Base-by-base conservation (phyloP, 2,113 vertebrate species). In the Alouatta palliata region DNA sequence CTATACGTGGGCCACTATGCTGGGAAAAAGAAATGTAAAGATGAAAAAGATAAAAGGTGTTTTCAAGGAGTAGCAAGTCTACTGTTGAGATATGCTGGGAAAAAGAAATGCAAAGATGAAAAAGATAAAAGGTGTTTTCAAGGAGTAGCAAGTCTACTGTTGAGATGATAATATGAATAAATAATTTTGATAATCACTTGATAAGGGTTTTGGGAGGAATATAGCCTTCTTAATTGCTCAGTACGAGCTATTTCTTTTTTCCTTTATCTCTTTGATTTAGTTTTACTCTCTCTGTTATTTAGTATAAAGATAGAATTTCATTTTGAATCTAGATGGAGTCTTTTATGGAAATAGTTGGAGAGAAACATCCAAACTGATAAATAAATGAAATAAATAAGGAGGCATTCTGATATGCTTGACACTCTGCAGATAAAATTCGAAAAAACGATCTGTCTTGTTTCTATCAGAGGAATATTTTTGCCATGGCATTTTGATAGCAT, bases 401-500 rank as follows among this genome's bases (percentile, higher is more conserved):
- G 52, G 37, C 37, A 96, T 91, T 97, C 47, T 75, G n/a, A 47
- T 89, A 27, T 32, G 68, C 13, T 52, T 95, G 30, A 92, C 23
- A 61, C 3, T 94, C 16, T 97, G 45, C 75, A 95, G 47, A 94
- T 85, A 90, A 96, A 94, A 73, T 52, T 75, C 66, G 61, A 83
- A 47, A 90, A 95, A 92, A 80, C 58, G 32, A 32, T 96, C 21
- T 93, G 66, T 93, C 92, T 96, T 91, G 64, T 77, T 90, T 27
- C 43, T 97, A 66, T 68, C 37, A 76, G 43, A 52, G 56, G 32
- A 94, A 27, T 49, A 75, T 89, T 91, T 88, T 84, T 96, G 23
- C 27, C 89, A n/a, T 97, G 64, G 81, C 64, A 96, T 97, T 97
- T 97, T 94, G 85, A 88, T 96, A 96, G 45, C 95, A 96, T 96